Evolutionary conservation across 2,888 invertebrate species (phyloP), one percentile per base, ranked within the genome.

Genomic region (Idaea straminata): DNA sequence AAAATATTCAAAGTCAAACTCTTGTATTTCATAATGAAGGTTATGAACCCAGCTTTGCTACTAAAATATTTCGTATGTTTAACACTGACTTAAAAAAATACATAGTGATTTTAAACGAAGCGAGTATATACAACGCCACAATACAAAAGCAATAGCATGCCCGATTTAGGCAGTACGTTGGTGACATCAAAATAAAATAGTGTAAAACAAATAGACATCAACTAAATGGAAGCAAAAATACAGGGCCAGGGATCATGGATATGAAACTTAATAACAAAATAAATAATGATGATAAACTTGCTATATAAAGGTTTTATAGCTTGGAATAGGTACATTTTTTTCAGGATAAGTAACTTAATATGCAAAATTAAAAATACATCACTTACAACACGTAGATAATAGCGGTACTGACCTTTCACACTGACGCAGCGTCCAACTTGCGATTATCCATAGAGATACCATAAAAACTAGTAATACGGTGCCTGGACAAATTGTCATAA

Each of bases 401-500:
- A 77, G 74, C 66, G 67, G 72, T 85, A 89, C 94, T 94, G 94
- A 99, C 99, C 99, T 97, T 94, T 99, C 99, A 89, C 99, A 99
- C 81, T 99, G 98, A 76, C 99, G 95, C 78, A 99, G 94, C 72
- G 99, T 98, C 99, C 99, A 99, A 84, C 98, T 99, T 75, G 99
- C 99, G 82, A 99, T 99, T 89, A 99, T 98, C 99, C 99, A 99
- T 72, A 99, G 94, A 7, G 99, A 99, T 74, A 99, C 98, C 97
- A 99, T 99, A 94, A 99, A 99, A 77, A 99, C 99, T 83, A 99
- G 94, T 81, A 99, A 95, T 79, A 99, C 99, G 72, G 96, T 99
- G 90, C 96, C 99, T 65, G 99, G 99, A 92, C 99, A 99, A 89
- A 99, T 99, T 87, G 99, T 99, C 99, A 99, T 99, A 80, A 99